Percentiles rank a stretch among this genome's conserved stretches.
These are phyloP conservation scores for Darwinula stevensoni DNA, from an alignment of 2,888 invertebrate genomes.

Conservation along the genomic window DNA sequence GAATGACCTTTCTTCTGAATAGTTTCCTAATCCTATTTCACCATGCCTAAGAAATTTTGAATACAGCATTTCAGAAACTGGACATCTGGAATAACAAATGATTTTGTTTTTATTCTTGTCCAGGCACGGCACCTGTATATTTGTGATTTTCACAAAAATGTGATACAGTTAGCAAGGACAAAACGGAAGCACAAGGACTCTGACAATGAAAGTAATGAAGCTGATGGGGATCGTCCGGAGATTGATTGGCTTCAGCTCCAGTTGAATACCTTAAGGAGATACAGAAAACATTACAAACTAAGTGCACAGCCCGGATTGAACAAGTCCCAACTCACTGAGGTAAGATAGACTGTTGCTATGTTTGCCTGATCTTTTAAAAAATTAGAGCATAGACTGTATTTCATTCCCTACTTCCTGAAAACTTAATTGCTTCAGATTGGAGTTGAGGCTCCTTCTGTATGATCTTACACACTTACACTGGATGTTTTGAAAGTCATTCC, in stretches of 20 bases:
- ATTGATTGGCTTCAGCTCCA: conserved; percentile 78
- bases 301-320: conserved; percentile 67
- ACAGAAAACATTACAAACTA: conserved; percentile 78
- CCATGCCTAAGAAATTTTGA: too few species aligned
- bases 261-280: conserved; percentile 68
- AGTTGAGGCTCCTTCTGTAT: too few species aligned
- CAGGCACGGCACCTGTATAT: conserved; percentile 84
- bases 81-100: neutral
- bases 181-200: conserved; percentile 66
- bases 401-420: too few species aligned
- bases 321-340: conserved; percentile 83
- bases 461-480: too few species aligned
- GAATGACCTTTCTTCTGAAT: too few species aligned
- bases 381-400: conserved; percentile 6
- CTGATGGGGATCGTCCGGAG: conserved; percentile 59
- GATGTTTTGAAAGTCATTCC: too few species aligned
- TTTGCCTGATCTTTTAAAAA: too few species aligned
- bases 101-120: conserved; percentile 11
- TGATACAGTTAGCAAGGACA: conserved; percentile 79
- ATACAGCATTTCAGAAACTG: too few species aligned
- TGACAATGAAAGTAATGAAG: conserved; percentile 20
- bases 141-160: conserved; percentile 81
- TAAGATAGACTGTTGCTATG: too few species aligned
- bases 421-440: too few species aligned
- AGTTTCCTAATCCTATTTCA: too few species aligned